These are phyloP conservation scores for Lota lota DNA, from an alignment of 2,113 vertebrate genomes.

Conservation along the genomic window DNA sequence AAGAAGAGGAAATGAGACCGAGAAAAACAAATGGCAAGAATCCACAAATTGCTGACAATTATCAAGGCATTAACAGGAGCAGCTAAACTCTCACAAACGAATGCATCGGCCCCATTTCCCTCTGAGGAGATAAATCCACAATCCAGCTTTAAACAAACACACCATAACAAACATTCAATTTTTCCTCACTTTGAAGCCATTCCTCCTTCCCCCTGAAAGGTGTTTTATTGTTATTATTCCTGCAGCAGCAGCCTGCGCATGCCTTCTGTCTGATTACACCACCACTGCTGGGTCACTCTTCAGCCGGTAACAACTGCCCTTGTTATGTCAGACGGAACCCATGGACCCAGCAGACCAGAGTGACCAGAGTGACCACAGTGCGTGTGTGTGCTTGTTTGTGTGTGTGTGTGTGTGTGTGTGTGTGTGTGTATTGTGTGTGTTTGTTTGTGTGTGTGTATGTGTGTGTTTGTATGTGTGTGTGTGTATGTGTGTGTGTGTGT, in stretches of 20 bases:
- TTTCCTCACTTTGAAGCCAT: background rate
- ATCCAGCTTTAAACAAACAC: slow-evolving; percentile 7
- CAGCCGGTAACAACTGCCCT: background rate
- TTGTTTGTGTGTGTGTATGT: no score
- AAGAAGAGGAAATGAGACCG: slow-evolving; percentile 7
- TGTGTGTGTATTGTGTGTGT: no score
- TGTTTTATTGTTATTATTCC: no score
- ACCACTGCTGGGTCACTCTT: background rate
- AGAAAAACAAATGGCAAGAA: background rate
- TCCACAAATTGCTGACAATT: slow-evolving; percentile 11
- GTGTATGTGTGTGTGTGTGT: no score
- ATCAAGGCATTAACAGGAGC: slow-evolving; percentile 10
- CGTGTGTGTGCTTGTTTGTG: no score
- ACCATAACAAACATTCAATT: background rate
- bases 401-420: no score
- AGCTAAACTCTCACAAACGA: slow-evolving; percentile 22
- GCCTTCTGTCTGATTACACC: slow-evolving; percentile 23
- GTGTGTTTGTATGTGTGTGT: no score
- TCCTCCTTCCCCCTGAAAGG: no score
- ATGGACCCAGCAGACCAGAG: slow-evolving; percentile 16
- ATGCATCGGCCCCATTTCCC: slow-evolving; percentile 10
- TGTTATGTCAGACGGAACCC: slow-evolving; percentile 28
- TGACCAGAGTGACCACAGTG: background rate
- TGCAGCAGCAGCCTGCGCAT: background rate
- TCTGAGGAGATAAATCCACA: slow-evolving; percentile 1